A percentile compares a stretch with the other conserved stretches of the same genome.
phyloP scores from a whole-genome alignment of 2,888 invertebrate species.

The Ischnura elegans region DNA sequence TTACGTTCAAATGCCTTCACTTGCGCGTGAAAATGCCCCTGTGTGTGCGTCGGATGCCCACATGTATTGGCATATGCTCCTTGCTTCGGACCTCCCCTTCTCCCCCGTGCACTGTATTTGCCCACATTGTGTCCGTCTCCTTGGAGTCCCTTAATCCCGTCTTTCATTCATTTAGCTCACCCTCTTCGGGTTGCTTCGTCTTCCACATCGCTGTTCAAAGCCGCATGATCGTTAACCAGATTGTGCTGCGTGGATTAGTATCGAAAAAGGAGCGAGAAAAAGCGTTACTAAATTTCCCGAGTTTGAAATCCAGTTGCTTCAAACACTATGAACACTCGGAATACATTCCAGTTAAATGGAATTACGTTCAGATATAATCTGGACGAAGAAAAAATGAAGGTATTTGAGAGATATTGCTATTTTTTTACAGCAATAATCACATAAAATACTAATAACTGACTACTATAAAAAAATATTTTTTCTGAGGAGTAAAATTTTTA shows the following conservation, averaged over 20 bases:
- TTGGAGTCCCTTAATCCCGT: background rate
- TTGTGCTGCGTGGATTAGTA: background rate
- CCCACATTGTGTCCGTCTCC: background rate
- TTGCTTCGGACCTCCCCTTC: background rate
- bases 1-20: slow-evolving; percentile 1
- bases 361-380: no score
- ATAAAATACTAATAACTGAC: no score
- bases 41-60: background rate
- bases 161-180: slow-evolving; percentile 33
- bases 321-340: no score
- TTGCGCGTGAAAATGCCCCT: slow-evolving; percentile 19
- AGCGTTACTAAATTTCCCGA: background rate
- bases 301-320: background rate
- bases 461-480: no score
- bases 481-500: no score
- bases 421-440: no score
- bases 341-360: no score
- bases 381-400: no score
- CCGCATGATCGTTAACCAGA: background rate
- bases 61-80: background rate
- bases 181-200: background rate
- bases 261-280: background rate
- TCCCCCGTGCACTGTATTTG: background rate
- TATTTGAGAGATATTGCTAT: no score
- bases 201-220: background rate